Evolutionary conservation across 2,113 vertebrate species (phyloP).

Genomic region (Passerina amoena): DNA sequence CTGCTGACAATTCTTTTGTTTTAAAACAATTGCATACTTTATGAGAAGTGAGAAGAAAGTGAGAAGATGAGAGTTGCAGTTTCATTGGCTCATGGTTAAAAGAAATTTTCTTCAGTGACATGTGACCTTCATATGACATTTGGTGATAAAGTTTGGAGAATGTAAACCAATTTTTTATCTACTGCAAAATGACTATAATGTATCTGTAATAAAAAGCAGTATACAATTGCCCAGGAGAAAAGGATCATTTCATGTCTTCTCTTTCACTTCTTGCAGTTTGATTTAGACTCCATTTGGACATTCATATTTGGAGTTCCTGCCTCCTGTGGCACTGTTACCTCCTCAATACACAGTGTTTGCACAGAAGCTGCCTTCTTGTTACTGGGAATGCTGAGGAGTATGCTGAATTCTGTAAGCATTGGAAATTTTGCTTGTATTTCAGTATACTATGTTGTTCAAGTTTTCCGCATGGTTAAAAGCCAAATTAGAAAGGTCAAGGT

Average conservation of each 20-base stretch:
- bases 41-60: background rate
- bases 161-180: background rate
- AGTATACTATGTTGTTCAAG: background rate
- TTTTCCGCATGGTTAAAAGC: background rate
- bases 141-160: background rate
- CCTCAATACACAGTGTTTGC: slow-evolving; percentile 90
- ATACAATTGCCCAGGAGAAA: background rate
- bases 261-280: slow-evolving; percentile 80
- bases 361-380: slow-evolving; percentile 93
- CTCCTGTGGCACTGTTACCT: slow-evolving; percentile 88
- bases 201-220: background rate
- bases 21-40: background rate
- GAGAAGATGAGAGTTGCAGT: background rate
- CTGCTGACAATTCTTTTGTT: background rate
- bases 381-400: slow-evolving; percentile 95
- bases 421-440: background rate
- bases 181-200: background rate
- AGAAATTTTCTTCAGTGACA: background rate
- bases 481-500: background rate
- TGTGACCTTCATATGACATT: background rate
- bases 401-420: slow-evolving; percentile 93
- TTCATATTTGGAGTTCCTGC: slow-evolving; percentile 97
- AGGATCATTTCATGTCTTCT: background rate
- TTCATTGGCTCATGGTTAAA: background rate
- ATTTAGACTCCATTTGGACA: slow-evolving; percentile 97